Evolutionary conservation across 2,888 invertebrate genomes (phyloP).

Genomic region (Brachypalpus laphriformis): DNA sequence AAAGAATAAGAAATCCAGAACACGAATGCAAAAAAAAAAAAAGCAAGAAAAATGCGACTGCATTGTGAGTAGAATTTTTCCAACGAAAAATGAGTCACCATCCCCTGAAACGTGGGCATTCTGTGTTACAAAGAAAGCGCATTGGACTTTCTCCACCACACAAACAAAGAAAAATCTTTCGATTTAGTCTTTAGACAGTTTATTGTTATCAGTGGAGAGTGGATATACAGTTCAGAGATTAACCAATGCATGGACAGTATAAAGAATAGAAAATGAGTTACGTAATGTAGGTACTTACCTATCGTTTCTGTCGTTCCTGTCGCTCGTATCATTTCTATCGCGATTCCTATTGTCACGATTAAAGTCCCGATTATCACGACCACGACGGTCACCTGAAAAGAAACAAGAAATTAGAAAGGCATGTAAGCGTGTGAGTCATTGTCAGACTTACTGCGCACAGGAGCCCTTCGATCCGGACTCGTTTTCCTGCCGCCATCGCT

Average conservation of each 20-base stretch:
- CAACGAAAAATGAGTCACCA: conserved; percentile 32
- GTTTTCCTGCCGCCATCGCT: conserved; percentile 76
- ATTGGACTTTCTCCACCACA: conserved; percentile 37
- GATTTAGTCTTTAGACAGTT: not conserved
- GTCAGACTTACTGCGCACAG: conserved; percentile 61
- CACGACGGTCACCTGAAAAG: conserved; percentile 77
- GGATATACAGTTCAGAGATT: not conserved
- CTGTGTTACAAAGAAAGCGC: conserved; percentile 40
- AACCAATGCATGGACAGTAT: not conserved
- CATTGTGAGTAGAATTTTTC: conserved; percentile 3
- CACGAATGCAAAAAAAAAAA: not conserved
- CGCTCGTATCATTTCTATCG: too few relatives aligned
- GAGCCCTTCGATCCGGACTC: conserved; percentile 77
- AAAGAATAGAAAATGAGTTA: not conserved
- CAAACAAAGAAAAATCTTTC: not conserved
- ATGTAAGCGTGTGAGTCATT: not conserved
- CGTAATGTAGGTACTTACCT: conserved; percentile 74
- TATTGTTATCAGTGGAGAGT: not conserved
- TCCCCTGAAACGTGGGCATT: not conserved
- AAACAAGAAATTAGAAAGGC: not conserved
- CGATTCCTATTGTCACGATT: conserved; percentile 76
- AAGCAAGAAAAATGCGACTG: not conserved
- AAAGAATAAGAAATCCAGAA: not conserved
- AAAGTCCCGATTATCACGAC: conserved; percentile 76
- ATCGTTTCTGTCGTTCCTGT: conserved; percentile 74